These are phyloP conservation scores for Ornithoptera alexandrae DNA, from an alignment of 2,888 invertebrate species.

Conservation along the genomic window DNA sequence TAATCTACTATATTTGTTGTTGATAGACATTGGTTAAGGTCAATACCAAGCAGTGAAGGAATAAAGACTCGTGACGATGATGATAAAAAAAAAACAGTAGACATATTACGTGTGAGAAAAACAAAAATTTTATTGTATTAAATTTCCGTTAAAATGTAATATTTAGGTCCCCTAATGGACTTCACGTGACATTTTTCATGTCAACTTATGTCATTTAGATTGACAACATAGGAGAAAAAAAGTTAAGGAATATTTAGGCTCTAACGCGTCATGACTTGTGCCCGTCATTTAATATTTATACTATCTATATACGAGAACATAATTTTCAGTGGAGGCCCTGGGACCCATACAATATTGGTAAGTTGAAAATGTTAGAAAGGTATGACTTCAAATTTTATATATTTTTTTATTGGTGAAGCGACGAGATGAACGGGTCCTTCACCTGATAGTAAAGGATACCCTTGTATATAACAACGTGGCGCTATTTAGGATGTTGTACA, in stretches of 20 bases:
- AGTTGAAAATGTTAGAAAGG: not conserved
- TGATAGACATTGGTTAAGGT: no score
- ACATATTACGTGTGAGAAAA: not conserved
- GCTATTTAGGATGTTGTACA: no score
- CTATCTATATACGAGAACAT: not conserved
- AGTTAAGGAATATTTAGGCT: not conserved
- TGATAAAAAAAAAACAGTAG: no score
- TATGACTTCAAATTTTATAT: no score
- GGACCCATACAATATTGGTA: conserved; percentile 2
- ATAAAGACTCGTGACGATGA: no score
- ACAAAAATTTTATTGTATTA: not conserved
- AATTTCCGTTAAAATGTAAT: not conserved
- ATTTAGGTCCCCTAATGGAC: conserved; percentile 1
- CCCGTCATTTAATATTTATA: not conserved
- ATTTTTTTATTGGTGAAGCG: no score
- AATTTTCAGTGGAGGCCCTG: conserved; percentile 3
- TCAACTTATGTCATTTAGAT: conserved; percentile 18
- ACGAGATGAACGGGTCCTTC: no score
- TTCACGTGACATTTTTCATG: conserved; percentile 12
- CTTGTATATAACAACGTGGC: no score
- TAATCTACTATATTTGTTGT: no score
- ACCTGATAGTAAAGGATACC: no score
- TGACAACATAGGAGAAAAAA: conserved; percentile 8
- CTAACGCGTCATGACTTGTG: not conserved
- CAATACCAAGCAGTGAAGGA: no score